Conservation (phyloP, 2,797 vertebrate species). For the Sparidentex hasta region DNA sequence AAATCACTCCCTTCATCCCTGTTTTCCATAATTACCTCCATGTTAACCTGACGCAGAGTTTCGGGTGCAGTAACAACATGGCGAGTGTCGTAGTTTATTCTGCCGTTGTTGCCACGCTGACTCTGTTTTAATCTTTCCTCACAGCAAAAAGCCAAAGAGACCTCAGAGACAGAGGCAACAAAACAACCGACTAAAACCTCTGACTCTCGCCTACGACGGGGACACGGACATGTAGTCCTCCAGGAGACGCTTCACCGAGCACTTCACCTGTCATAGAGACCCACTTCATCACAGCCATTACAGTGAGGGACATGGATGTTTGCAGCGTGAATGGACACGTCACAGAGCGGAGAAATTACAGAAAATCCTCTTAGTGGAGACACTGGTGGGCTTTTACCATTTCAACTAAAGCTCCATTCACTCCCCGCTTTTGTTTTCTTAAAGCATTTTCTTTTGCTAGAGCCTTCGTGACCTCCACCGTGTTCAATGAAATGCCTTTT, state of each 20-base stretch:
- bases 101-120: conserved; percentile 35
- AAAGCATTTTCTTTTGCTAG: conserved; percentile 59
- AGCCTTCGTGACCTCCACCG: conserved; percentile 76
- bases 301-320: conserved; percentile 61
- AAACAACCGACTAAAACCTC: conserved; percentile 97
- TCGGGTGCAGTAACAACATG: not conserved
- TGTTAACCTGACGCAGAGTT: not conserved
- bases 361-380: conserved; percentile 68
- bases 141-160: conserved; percentile 99
- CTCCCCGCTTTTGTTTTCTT: conserved; percentile 16
- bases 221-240: conserved; percentile 95
- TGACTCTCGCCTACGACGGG: conserved; percentile 98
- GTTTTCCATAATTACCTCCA: not conserved
- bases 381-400: conserved; percentile 59
- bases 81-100: not conserved
- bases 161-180: conserved; percentile 97
- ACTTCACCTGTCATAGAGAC: conserved; percentile 55
- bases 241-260: conserved; percentile 32
- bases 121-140: conserved; percentile 44
- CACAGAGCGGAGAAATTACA: conserved; percentile 52
- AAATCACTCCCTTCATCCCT: not conserved
- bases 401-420: conserved; percentile 56
- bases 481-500: conserved; percentile 75
- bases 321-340: conserved; percentile 65
- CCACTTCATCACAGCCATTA: conserved; percentile 53